Conservation (phyloP, 2,113 vertebrate genomes). For the Orcinus orca region DNA sequence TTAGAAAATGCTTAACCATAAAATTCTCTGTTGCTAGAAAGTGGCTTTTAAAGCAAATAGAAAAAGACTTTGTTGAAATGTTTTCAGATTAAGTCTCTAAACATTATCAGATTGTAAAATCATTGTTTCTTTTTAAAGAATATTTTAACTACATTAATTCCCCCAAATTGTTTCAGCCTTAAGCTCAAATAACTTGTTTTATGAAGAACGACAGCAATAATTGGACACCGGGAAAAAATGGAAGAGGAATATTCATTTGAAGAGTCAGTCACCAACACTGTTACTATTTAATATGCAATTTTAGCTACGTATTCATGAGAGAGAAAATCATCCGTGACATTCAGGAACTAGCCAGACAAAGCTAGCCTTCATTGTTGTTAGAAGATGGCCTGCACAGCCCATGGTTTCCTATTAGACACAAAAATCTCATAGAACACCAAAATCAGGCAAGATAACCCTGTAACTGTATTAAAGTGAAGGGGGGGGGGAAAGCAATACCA, state of each 20-base stretch:
- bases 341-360: background rate
- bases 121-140: background rate
- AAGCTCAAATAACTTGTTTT: background rate
- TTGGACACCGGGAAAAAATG: background rate
- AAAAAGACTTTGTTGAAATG: background rate
- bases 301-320: background rate
- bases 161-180: background rate
- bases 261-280: background rate
- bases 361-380: background rate
- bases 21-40: background rate
- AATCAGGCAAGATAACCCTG: background rate
- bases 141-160: background rate
- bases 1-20: conserved; percentile 33
- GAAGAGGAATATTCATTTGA: background rate
- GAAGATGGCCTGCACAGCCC: background rate
- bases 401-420: background rate
- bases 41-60: background rate
- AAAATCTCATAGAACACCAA: background rate
- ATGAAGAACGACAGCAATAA: background rate
- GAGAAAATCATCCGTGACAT: background rate
- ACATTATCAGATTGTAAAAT: background rate
- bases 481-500: background rate
- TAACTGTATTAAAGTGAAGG: background rate
- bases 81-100: conserved; percentile 18
- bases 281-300: background rate